Evolutionary conservation across 2,113 vertebrate genomes (phyloP), one percentile per base, ranked within the genome.

Genomic region (Pseudorhombus dupliciocellatus): DNA sequence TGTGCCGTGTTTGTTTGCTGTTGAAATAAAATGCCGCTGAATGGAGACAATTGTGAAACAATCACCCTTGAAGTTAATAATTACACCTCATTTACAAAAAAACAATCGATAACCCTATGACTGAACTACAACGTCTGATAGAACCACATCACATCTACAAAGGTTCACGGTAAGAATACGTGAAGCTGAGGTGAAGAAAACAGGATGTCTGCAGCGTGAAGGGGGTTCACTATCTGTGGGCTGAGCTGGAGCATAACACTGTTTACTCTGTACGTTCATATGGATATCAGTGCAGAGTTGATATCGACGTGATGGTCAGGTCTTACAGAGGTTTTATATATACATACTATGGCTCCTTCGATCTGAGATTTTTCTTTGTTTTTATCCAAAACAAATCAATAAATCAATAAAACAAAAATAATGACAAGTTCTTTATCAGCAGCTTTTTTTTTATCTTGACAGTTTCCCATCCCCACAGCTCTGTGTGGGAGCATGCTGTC

Each of bases 41-140:
- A 18, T 55, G 30, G 20, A 18, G 25, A 20, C 64, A 68, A 64
- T 57, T 31, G 8, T 59, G 22, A 77, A 81, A 71, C 48, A 12
- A 71, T 53, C 70, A 40, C 34, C 66, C 30, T 28, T 73, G 18
- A 51, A 60, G 73, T 84, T 84, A 76, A 84, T 80, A 79, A 83
- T 84, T 79, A 81, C 48, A 76, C n/a, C 7, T 21, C 64, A 71
- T 87, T 77, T 37, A 44, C 57, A 81, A 62, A 83, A 70, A 69
- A 37, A 9, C 48, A 61, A 67, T 21, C 22, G 20, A 64, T 44
- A 20, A 76, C 52, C 64, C 63, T 28, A 52, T 11, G 25, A 50
- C 1, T 67, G 28, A 77, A 67, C 37, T 53, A 22, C 9, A 54
- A 7, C 44, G 46, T 52, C 26, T 70, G n/a, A 79, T 73, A 57